Conservation (phyloP, 2,113 vertebrate genomes). For the Istiophorus platypterus region DNA sequence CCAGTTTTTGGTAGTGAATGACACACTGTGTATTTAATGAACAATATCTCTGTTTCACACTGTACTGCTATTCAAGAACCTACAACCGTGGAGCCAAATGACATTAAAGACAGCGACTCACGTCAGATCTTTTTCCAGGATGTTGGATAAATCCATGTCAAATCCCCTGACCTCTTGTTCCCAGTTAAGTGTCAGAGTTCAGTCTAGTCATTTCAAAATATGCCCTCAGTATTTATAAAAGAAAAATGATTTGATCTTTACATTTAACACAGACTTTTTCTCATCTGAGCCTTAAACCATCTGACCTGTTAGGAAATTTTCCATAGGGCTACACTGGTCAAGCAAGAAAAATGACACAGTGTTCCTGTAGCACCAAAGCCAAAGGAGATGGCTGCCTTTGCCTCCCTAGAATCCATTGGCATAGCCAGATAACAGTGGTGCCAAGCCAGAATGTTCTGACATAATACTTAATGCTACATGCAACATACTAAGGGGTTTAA, state of each 20-base stretch:
- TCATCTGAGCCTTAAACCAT: conserved; percentile 9
- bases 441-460: too few species aligned
- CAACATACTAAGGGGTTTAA: too few species aligned
- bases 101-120: not conserved
- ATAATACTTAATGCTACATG: too few species aligned
- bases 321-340: too few species aligned
- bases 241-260: not conserved
- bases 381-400: too few species aligned
- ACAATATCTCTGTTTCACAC: not conserved
- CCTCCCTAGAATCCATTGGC: too few species aligned
- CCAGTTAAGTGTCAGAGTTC: not conserved
- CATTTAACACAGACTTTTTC: conserved; percentile 6
- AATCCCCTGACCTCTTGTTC: not conserved
- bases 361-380: too few species aligned
- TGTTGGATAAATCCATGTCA: not conserved
- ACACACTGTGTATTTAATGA: not conserved
- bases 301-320: too few species aligned
- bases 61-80: not conserved
- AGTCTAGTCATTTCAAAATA: conserved; percentile 27
- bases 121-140: not conserved
- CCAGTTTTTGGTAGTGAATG: not conserved
- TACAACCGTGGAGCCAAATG: not conserved
- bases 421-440: too few species aligned
- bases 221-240: not conserved
- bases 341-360: too few species aligned